A percentile compares a stretch with the other conserved stretches of the same genome.
phyloP scores from a whole-genome alignment of 2,113 vertebrate species.

The Pollimyrus isidori region DNA sequence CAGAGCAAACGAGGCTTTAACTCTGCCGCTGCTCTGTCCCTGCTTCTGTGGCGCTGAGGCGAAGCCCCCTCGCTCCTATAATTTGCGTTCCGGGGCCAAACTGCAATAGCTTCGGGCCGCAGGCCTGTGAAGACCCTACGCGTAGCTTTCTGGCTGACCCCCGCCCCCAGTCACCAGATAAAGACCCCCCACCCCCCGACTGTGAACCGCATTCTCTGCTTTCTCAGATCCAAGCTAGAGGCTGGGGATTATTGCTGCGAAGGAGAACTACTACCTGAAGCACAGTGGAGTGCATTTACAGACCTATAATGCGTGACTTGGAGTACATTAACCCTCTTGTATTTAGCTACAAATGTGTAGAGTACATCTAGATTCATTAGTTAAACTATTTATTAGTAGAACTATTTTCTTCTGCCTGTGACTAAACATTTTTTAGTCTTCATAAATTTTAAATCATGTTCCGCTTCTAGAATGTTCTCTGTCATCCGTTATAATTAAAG shows the following conservation, averaged over 20 bases:
- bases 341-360: neutral
- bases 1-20: neutral
- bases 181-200: neutral
- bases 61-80: neutral
- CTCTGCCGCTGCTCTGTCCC: neutral
- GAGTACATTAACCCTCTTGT: neutral
- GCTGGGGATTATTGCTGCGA: neutral
- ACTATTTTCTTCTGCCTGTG: neutral
- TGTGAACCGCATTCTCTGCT: neutral
- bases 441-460: neutral
- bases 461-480: neutral
- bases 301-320: neutral
- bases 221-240: neutral
- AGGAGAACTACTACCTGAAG: neutral
- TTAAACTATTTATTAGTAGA: neutral
- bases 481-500: neutral
- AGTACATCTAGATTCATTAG: neutral
- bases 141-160: neutral
- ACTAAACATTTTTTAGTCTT: neutral
- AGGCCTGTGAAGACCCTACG: neutral
- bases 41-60: neutral
- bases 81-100: neutral
- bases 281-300: neutral
- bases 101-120: neutral
- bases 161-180: neutral